A percentile compares a stretch with the other conserved stretches of the same genome.
These are phyloP conservation scores for Decapterus maruadsi DNA, from an alignment of 2,797 vertebrate genomes.

Conservation along the genomic window DNA sequence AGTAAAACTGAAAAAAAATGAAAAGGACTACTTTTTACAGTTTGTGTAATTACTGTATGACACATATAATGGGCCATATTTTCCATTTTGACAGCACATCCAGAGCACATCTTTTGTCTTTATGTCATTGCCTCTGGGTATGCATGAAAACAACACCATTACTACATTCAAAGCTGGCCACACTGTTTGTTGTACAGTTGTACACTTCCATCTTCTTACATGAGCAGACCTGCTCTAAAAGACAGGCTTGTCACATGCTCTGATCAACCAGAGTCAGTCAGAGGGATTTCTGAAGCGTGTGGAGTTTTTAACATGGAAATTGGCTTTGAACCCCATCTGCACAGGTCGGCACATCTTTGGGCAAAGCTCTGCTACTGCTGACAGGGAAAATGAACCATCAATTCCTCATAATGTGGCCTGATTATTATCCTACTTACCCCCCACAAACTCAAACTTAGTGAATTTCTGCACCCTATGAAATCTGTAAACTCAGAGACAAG, in stretches of 20 bases:
- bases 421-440: slow-evolving; percentile 89
- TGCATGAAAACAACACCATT: slow-evolving; percentile 81
- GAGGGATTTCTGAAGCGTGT: slow-evolving; percentile 80
- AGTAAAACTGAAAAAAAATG: slow-evolving; percentile 64
- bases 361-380: slow-evolving; percentile 85
- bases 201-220: slow-evolving; percentile 76
- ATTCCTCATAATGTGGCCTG: slow-evolving; percentile 89
- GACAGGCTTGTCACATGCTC: slow-evolving; percentile 81
- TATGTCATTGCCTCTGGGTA: slow-evolving; percentile 80
- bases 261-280: slow-evolving; percentile 80
- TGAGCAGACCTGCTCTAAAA: slow-evolving; percentile 69
- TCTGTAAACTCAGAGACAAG: slow-evolving; percentile 69
- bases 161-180: slow-evolving; percentile 70
- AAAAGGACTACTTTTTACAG: slow-evolving; percentile 76
- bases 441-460: slow-evolving; percentile 83
- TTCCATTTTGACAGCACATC: slow-evolving; percentile 78
- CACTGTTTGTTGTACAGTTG: slow-evolving; percentile 76
- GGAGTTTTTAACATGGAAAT: slow-evolving; percentile 91
- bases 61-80: slow-evolving; percentile 80
- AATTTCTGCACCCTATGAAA: slow-evolving; percentile 80
- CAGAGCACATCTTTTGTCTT: slow-evolving; percentile 81
- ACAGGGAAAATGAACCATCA: slow-evolving; percentile 89
- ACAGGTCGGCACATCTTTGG: slow-evolving; percentile 88
- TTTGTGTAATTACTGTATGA: slow-evolving; percentile 77
- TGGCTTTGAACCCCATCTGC: slow-evolving; percentile 91